phyloP scores from a whole-genome alignment of 2,113 vertebrate genomes.

The Seriola quinqueradiata region DNA sequence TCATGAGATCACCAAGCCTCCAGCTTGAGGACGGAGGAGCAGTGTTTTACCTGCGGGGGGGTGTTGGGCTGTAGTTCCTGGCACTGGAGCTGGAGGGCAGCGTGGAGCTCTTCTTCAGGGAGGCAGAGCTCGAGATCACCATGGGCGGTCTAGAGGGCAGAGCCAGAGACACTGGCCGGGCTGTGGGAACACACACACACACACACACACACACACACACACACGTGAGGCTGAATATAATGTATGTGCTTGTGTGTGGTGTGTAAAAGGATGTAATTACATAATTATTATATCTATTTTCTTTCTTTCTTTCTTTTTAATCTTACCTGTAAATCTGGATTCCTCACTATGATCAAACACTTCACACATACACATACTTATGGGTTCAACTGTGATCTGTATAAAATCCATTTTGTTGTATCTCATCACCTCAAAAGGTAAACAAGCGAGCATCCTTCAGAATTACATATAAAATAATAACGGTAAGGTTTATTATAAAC shows the following conservation, averaged over 20 bases:
- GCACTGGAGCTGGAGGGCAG: slow-evolving; percentile 74
- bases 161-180: slow-evolving; percentile 76
- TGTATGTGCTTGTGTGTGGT: neutral
- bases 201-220: slow-evolving; percentile 22
- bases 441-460: neutral
- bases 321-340: too few relatives aligned
- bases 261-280: neutral
- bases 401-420: too few relatives aligned
- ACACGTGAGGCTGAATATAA: neutral
- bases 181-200: slow-evolving; percentile 45
- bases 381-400: too few relatives aligned
- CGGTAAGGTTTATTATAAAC: neutral
- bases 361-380: too few relatives aligned
- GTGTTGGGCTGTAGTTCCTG: slow-evolving; percentile 80
- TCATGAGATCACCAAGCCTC: neutral
- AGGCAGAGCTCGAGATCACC: slow-evolving; percentile 34
- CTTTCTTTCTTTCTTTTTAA: too few relatives aligned
- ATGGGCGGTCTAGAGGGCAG: slow-evolving; percentile 70
- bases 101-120: slow-evolving; percentile 82
- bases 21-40: neutral
- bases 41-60: slow-evolving; percentile 62
- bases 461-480: neutral
- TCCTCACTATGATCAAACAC: too few relatives aligned
- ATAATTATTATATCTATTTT: neutral
- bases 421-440: neutral